Base-by-base conservation (phyloP, 1,140 invertebrate species). In the Leptestheria dahalacensis region DNA sequence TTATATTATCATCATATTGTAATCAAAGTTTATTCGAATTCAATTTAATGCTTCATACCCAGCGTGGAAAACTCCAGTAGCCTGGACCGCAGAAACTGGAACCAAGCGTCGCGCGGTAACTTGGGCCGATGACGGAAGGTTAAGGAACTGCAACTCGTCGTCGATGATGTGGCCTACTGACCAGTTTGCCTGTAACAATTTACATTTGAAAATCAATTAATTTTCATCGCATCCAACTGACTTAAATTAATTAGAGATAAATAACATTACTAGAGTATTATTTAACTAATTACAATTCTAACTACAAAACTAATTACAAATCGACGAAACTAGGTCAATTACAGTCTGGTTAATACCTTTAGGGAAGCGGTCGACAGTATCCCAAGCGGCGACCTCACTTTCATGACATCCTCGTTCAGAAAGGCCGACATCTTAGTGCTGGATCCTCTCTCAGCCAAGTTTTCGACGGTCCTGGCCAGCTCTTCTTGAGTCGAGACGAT, bases 281-380 rank as follows among this genome's bases (percentile, higher is more conserved):
- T 29, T n/a, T 9, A 55, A 6, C 26, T 29, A 33, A 55, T 29
- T 29, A 29, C 21, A 2, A 11, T n/a, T n/a, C n/a, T n/a, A n/a
- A n/a, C n/a, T n/a, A n/a, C n/a, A n/a, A n/a, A n/a, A n/a, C n/a
- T n/a, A n/a, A n/a, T n/a, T n/a, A n/a, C n/a, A n/a, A n/a, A n/a
- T n/a, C n/a, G n/a, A n/a, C n/a, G n/a, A n/a, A n/a, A n/a, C n/a
- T n/a, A n/a, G n/a, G n/a, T n/a, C n/a, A n/a, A n/a, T n/a, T n/a
- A n/a, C n/a, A n/a, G n/a, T n/a, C n/a, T n/a, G n/a, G n/a, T n/a
- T n/a, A n/a, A n/a, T n/a, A 60, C 58, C 6, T 60, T 50, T 18
- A 60, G 49, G 12, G 51, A 50, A 20, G 25, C 33, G 58, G 49
- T 33, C 3, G 58, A 60, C 10, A 60, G n/a, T n/a, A 60, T 52